A percentile compares a stretch with the other conserved stretches of the same genome.
phyloP scores from a whole-genome alignment of 2,797 vertebrate species.

The Galagoides demidoff region DNA sequence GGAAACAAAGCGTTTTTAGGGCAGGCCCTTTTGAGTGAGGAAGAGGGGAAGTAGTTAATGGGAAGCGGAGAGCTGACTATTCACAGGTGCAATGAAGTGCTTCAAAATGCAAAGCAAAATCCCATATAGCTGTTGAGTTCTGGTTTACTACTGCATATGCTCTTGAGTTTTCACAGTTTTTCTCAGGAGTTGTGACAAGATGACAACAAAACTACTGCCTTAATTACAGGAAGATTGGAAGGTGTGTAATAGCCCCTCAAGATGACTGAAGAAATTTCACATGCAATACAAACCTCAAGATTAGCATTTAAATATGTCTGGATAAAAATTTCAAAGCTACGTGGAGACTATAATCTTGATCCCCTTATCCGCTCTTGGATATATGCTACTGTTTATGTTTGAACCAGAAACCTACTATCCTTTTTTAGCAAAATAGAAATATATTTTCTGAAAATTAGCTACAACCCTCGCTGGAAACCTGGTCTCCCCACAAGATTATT shows the following conservation, averaged over 20 bases:
- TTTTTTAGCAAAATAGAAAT: neutral
- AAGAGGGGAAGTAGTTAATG: neutral
- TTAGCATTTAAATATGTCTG: slow-evolving; percentile 54
- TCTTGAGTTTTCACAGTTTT: slow-evolving; percentile 76
- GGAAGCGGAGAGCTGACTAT: slow-evolving; percentile 35
- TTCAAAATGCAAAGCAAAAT: slow-evolving; percentile 56
- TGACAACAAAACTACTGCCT: slow-evolving; percentile 80
- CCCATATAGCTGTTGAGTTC: slow-evolving; percentile 62
- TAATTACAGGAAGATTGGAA: slow-evolving; percentile 81
- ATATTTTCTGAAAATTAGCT: slow-evolving; percentile 47
- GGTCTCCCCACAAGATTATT: neutral
- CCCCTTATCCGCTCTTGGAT: neutral
- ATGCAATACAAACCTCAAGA: slow-evolving; percentile 53
- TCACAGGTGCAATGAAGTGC: slow-evolving; percentile 7
- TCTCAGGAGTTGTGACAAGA: slow-evolving; percentile 78
- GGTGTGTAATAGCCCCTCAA: slow-evolving; percentile 74
- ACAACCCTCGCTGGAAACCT: neutral
- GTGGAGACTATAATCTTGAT: slow-evolving; percentile 31
- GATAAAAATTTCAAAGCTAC: slow-evolving; percentile 59
- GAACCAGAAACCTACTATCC: neutral
- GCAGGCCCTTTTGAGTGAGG: neutral
- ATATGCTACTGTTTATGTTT: neutral
- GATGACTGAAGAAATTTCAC: slow-evolving; percentile 70
- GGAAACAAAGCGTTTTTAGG: neutral
- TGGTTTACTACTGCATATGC: slow-evolving; percentile 29